Conservation (phyloP, 2,888 invertebrate genomes). For the Drosophila ustulata region DNA sequence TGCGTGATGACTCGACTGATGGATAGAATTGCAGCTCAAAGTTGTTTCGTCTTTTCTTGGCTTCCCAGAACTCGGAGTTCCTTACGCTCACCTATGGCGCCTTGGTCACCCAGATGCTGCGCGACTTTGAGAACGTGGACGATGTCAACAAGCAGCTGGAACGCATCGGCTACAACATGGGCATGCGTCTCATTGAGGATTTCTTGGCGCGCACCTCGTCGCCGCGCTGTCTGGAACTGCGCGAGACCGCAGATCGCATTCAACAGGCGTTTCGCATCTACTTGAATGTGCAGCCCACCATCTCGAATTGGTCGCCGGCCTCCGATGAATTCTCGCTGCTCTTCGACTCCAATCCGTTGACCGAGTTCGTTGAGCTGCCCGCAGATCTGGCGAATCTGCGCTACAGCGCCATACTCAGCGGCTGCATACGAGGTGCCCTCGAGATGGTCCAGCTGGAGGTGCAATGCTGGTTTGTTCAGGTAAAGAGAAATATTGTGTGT, state of each 20-base stretch:
- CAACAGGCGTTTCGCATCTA: conserved; percentile 93
- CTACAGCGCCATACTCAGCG: conserved; percentile 97
- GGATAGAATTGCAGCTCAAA: background rate
- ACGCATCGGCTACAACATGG: conserved; percentile 99
- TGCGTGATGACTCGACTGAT: conserved; percentile 3
- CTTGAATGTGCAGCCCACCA: conserved; percentile 95
- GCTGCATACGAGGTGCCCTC: conserved; percentile 95
- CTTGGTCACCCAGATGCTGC: conserved; percentile 97
- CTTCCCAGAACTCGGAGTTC: conserved; percentile 96
- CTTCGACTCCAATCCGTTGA: conserved; percentile 97
- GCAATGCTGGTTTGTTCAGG: conserved; percentile 95
- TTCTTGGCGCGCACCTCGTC: conserved; percentile 96
- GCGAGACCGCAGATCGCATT: conserved; percentile 98
- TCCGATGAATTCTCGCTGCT: conserved; percentile 98
- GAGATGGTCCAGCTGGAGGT: conserved; percentile 99
- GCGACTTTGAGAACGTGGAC: conserved; percentile 98
- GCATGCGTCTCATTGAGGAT: conserved; percentile 98
- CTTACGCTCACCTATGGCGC: conserved; percentile 99
- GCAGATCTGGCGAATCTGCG: conserved; percentile 92
- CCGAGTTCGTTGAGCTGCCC: conserved; percentile 98
- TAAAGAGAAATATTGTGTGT: conserved; percentile 62
- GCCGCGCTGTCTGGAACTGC: conserved; percentile 96
- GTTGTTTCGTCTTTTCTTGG: conserved; percentile 20
- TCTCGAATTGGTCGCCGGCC: conserved; percentile 96
- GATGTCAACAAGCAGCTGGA: conserved; percentile 99